Evolutionary conservation across 2,888 invertebrate genomes (phyloP).

Genomic region (Orthosia gracilis): DNA sequence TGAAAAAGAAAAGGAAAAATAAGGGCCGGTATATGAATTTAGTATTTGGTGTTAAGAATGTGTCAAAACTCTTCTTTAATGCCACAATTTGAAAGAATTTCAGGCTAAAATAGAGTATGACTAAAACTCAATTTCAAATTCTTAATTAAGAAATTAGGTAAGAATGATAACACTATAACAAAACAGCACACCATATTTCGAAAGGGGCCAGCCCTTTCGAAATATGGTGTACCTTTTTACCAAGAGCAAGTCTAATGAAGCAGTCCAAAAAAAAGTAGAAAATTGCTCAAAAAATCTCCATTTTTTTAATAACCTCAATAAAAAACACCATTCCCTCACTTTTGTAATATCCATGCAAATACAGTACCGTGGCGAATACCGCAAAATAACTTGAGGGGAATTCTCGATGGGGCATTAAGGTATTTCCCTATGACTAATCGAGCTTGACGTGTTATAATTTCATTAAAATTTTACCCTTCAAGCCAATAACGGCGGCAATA

Average conservation of each 20-base stretch:
- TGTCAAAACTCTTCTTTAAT: too few relatives aligned
- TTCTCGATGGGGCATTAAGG: conserved; percentile 47
- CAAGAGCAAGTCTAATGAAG: background rate
- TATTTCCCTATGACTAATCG: conserved; percentile 67
- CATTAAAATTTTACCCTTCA: conserved; percentile 60
- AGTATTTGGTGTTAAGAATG: too few relatives aligned
- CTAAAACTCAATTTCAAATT: too few relatives aligned
- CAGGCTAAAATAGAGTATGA: too few relatives aligned
- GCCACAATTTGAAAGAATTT: too few relatives aligned
- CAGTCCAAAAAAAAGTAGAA: background rate
- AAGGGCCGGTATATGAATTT: too few relatives aligned
- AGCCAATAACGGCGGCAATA: conserved; percentile 32
- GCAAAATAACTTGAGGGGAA: conserved; percentile 39
- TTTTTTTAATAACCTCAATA: conserved; percentile 8
- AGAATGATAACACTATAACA: background rate
- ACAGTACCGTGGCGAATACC: conserved; percentile 34
- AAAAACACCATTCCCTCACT: conserved; percentile 12
- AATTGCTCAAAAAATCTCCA: background rate
- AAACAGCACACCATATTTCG: background rate
- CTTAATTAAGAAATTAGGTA: background rate
- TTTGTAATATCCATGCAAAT: conserved; percentile 49
- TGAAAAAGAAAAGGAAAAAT: background rate
- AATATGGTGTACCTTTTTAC: background rate
- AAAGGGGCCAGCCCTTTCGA: too few relatives aligned
- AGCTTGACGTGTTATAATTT: conserved; percentile 53